A percentile compares a stretch with the other conserved stretches of the same genome.
Evolutionary conservation across 1,140 invertebrate genomes (phyloP).

Genomic region (Zaprionus tsacasi): DNA sequence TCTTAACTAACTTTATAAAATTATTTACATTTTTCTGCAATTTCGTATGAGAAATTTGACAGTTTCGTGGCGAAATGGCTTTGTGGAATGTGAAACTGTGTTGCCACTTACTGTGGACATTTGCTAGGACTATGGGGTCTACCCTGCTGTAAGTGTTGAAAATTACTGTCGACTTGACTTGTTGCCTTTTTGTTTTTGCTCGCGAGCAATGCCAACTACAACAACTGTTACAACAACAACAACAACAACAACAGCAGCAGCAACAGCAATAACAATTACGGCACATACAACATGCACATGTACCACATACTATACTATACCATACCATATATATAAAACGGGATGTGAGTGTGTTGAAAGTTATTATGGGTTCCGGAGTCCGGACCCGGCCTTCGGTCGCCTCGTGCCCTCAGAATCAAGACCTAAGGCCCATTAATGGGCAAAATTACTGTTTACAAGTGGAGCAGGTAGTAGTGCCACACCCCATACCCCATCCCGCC

Average conservation of each 20-base stretch:
- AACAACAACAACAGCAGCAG: conserved; percentile 51
- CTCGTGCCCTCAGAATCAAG: conserved; percentile 24
- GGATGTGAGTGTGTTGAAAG: conserved; percentile 49
- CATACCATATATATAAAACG: conserved; percentile 8
- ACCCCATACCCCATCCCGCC: not conserved
- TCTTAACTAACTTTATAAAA: not conserved
- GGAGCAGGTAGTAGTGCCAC: conserved; percentile 44
- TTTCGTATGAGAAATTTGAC: not conserved
- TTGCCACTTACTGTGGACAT: conserved; percentile 46
- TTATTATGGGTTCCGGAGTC: conserved; percentile 49
- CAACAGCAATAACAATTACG: conserved; percentile 55
- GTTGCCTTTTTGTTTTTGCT: conserved; percentile 76
- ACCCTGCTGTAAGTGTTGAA: conserved; percentile 76
- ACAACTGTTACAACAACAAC: conserved; percentile 54
- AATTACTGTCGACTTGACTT: conserved; percentile 82
- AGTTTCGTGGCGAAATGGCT: conserved; percentile 32
- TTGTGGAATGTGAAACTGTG: conserved; percentile 35
- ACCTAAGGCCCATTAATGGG: conserved; percentile 73
- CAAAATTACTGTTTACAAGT: conserved; percentile 82
- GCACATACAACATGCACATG: not conserved
- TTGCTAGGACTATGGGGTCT: conserved; percentile 44
- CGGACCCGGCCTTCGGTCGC: conserved; percentile 18
- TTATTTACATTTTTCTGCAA: not conserved
- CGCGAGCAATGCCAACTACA: conserved; percentile 40
- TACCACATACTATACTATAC: no score